Percentiles rank a stretch among this genome's conserved stretches.
Evolutionary conservation across 2,797 vertebrate genomes (phyloP).

Genomic region (Acipenser transmontanus): DNA sequence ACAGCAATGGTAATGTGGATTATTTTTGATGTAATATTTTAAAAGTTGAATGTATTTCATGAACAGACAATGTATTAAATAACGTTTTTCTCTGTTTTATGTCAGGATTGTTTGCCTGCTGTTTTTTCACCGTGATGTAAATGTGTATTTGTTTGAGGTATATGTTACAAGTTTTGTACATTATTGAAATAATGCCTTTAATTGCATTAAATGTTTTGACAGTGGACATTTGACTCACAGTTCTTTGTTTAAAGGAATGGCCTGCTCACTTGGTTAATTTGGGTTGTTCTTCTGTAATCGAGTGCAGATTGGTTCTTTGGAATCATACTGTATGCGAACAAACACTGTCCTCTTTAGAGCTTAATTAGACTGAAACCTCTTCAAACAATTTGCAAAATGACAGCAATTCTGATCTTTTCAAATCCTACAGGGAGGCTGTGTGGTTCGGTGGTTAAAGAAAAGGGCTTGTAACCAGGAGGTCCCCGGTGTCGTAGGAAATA

Average conservation of each 20-base stretch:
- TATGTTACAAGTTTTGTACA: conserved; percentile 54
- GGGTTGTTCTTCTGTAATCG: too few species aligned
- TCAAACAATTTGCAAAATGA: too few species aligned
- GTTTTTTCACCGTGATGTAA: conserved; percentile 50
- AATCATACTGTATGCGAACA: too few species aligned
- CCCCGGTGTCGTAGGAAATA: too few species aligned
- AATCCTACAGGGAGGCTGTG: too few species aligned
- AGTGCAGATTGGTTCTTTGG: too few species aligned
- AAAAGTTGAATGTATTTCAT: conserved; percentile 55
- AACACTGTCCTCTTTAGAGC: too few species aligned
- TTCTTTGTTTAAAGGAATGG: background rate
- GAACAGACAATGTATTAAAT: conserved; percentile 22
- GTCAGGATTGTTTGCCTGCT: conserved; percentile 56
- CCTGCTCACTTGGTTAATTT: too few species aligned
- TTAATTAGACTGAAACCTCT: too few species aligned
- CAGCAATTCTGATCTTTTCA: too few species aligned
- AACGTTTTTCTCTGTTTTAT: conserved; percentile 46
- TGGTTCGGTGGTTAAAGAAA: too few species aligned
- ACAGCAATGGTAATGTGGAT: conserved; percentile 5
- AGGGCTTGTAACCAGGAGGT: too few species aligned
- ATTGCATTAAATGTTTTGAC: conserved; percentile 20
- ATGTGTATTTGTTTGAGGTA: conserved; percentile 22
- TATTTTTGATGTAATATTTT: conserved; percentile 30
- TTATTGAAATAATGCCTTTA: conserved; percentile 32
- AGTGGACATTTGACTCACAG: conserved; percentile 14